A percentile compares a stretch with the other conserved stretches of the same genome.
Evolutionary conservation across 2,113 vertebrate genomes (phyloP).

Genomic region (Opisthocomus hoazin): DNA sequence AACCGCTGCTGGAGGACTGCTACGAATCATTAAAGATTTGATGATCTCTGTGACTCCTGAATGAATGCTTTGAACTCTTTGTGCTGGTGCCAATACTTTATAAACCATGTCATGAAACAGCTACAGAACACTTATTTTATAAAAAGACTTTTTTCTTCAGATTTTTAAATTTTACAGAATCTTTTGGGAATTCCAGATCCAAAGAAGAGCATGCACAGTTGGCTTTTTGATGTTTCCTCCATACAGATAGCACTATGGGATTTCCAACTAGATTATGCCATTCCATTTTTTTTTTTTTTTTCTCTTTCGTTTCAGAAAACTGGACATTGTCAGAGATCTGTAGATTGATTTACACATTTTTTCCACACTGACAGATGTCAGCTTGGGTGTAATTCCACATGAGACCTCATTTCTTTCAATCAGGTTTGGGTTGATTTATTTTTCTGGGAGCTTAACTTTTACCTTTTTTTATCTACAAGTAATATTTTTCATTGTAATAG

Average conservation of each 20-base stretch:
- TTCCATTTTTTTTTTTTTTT: not conserved
- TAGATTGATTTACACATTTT: not conserved
- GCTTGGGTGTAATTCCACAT: not conserved
- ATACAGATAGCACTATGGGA: not conserved
- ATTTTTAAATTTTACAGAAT: conserved; percentile 12
- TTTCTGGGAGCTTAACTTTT: not conserved
- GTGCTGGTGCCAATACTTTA: conserved; percentile 26
- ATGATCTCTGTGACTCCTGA: not conserved
- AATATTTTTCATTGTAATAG: conserved; percentile 11
- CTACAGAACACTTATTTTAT: not conserved
- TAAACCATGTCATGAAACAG: not conserved
- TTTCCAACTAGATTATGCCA: conserved; percentile 12
- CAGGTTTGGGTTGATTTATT: not conserved
- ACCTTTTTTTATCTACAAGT: not conserved
- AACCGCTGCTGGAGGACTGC: not conserved
- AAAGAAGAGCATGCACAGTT: not conserved
- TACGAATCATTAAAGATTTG: not conserved
- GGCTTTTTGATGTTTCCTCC: not conserved
- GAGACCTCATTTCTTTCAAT: conserved; percentile 6
- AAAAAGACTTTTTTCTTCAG: not conserved
- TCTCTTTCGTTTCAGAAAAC: not conserved
- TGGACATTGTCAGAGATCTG: not conserved
- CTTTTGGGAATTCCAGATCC: conserved; percentile 25
- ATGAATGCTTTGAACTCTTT: not conserved
- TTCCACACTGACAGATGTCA: not conserved